These are phyloP conservation scores for Phainopepla nitens DNA, from an alignment of 2,113 vertebrate genomes.

Conservation along the genomic window DNA sequence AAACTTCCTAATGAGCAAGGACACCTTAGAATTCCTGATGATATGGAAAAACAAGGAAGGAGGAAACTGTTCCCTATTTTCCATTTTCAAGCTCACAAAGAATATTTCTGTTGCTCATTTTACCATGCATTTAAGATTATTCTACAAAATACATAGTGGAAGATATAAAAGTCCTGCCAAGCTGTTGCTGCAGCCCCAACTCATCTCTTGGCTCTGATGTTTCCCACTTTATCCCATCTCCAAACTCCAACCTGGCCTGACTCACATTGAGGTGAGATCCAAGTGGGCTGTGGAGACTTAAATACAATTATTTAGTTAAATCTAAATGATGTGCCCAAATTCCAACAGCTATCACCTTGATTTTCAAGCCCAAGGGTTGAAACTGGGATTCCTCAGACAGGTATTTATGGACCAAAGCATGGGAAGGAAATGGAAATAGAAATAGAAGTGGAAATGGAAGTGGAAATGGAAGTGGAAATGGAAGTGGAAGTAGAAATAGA, in stretches of 20 bases:
- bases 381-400: neutral
- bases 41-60: accelerated
- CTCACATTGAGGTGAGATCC: neutral
- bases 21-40: neutral
- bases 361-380: neutral
- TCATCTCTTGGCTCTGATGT: neutral
- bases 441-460: neutral
- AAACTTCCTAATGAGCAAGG: accelerated
- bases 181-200: neutral
- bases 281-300: neutral
- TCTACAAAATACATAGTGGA: neutral
- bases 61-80: neutral
- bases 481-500: neutral
- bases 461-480: neutral
- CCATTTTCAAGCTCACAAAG: neutral
- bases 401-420: neutral
- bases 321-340: neutral
- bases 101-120: neutral
- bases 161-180: neutral
- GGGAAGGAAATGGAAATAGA: neutral
- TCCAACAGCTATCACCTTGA: neutral
- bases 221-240: neutral
- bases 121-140: neutral
- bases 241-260: neutral
- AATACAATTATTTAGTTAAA: neutral